phyloP scores from a whole-genome alignment of 2,888 invertebrate genomes.

The Lymantria monacha region DNA sequence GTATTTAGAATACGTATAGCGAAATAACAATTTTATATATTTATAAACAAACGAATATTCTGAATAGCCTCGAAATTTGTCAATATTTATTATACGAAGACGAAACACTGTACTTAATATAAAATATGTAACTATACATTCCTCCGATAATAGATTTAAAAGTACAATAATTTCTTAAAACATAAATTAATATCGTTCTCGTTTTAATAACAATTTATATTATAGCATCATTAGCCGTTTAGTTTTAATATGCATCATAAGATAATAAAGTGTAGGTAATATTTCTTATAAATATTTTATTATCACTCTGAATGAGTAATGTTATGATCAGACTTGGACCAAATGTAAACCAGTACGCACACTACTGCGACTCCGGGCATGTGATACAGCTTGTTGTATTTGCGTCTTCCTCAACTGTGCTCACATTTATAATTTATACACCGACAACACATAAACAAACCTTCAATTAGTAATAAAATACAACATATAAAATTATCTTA shows the following conservation, averaged over 20 bases:
- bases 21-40: background rate
- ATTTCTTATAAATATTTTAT: background rate
- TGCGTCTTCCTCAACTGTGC: slow-evolving; percentile 71
- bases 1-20: background rate
- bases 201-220: too few relatives aligned
- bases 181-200: too few relatives aligned
- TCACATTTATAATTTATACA: slow-evolving; percentile 50
- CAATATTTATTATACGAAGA: background rate
- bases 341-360: slow-evolving; percentile 78
- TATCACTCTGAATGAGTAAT: too few relatives aligned
- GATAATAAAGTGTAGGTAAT: too few relatives aligned
- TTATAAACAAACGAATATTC: background rate
- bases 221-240: too few relatives aligned
- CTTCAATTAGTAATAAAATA: slow-evolving; percentile 50
- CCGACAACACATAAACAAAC: slow-evolving; percentile 45
- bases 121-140: too few relatives aligned
- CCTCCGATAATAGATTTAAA: too few relatives aligned
- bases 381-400: slow-evolving; percentile 77
- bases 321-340: slow-evolving; percentile 56
- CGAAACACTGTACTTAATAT: too few relatives aligned
- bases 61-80: background rate
- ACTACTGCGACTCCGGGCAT: slow-evolving; percentile 56
- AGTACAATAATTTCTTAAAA: too few relatives aligned
- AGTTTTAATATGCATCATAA: too few relatives aligned
- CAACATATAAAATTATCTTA: slow-evolving; percentile 20